phyloP scores from a whole-genome alignment of 2,888 invertebrate genomes.

The Orthosia incerta region DNA sequence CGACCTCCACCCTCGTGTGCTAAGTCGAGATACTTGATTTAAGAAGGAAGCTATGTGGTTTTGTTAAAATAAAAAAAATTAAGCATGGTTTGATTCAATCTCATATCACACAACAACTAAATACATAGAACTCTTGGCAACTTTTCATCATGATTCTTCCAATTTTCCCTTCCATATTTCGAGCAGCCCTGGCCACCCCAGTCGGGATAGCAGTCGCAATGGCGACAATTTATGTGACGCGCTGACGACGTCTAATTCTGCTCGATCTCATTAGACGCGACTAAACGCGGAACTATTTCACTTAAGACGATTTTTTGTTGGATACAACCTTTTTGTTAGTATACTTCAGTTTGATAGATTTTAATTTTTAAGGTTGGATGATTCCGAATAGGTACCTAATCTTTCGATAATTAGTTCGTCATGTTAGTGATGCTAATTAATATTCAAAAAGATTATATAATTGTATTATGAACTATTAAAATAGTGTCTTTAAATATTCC shows the following conservation, averaged over 20 bases:
- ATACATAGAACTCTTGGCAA: too few species aligned
- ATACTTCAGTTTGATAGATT: background rate
- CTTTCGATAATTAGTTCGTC: background rate
- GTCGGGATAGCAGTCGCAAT: slow-evolving; percentile 71
- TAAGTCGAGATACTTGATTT: too few species aligned
- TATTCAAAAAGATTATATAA: too few species aligned
- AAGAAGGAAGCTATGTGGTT: too few species aligned
- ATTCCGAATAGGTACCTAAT: background rate
- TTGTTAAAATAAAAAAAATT: too few species aligned
- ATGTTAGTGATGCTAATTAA: too few species aligned
- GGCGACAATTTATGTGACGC: slow-evolving; percentile 89
- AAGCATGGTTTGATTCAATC: too few species aligned
- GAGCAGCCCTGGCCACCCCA: slow-evolving; percentile 51
- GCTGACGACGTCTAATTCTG: slow-evolving; percentile 86
- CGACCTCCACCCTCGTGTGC: too few species aligned
- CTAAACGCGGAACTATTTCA: slow-evolving; percentile 85
- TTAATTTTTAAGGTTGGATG: background rate
- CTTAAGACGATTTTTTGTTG: slow-evolving; percentile 81
- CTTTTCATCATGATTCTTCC: too few species aligned
- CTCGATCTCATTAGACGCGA: slow-evolving; percentile 86
- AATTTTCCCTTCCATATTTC: background rate
- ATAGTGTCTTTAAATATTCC: too few species aligned
- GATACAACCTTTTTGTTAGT: slow-evolving; percentile 33
- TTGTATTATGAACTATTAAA: too few species aligned
- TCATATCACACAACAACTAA: too few species aligned